Base-by-base conservation (phyloP, 1,140 invertebrate genomes). In the Acromyrmex echinatior region DNA sequence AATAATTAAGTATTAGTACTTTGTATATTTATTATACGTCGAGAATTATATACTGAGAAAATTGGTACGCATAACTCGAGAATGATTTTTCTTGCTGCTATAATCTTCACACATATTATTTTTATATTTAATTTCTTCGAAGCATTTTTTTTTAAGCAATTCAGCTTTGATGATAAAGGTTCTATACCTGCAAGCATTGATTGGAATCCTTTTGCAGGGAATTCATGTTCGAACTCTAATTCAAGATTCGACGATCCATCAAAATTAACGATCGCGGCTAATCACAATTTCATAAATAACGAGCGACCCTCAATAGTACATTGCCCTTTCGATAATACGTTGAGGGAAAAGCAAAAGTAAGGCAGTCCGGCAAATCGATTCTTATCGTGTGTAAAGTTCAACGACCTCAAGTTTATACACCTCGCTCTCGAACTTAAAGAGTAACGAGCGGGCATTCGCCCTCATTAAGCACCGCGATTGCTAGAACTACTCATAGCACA, bases 321-420 rank as follows among this genome's bases (percentile, higher is more conserved):
- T 82, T 18, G 31, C 25, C 25, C 25, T 25, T 25, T 76, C 31
- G 56, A 89, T 35, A 39, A 39, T 70, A 31, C 56, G 51, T 82
- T 18, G 31, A 35, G 45, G 88, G 77, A 62, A 71, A 89, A 81
- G 77, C 85, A 86, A 73, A 92, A 87, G 84, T 90, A 91, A 88
- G 88, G 74, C 82, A 78, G 79, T 90, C 77, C 70, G 88, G 60
- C 60, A 81, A 88, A 92, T 92, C 89, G 91, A 92, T 92, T 68
- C 74, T 86, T 85, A 87, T 86, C 87, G 82, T 45, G 25, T 78
- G 70, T 25, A 25, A 73, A 53, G 91, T 92, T 80, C 91, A 85
- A 62, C 73, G 81, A 91, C 87, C 91, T 53, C 51, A 68, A 63
- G 56, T 1, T 62, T 82, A 62, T 74, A 82, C 56, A 74, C 56